These are phyloP conservation scores for Latheticus oryzae DNA, from an alignment of 2,888 invertebrate genomes.

Conservation along the genomic window DNA sequence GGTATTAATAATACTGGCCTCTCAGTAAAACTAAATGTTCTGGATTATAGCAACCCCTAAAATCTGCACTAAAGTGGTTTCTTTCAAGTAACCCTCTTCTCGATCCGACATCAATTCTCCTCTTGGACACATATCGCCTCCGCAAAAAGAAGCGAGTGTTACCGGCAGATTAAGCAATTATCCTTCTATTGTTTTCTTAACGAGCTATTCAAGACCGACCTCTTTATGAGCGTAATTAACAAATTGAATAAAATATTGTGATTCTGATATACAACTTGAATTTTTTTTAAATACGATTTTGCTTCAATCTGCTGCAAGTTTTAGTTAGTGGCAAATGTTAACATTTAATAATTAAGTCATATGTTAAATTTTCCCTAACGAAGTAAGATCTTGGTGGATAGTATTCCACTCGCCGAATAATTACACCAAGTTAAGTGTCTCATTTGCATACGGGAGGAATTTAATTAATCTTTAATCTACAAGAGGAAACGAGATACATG, in stretches of 20 bases:
- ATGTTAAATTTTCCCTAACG: slow-evolving; percentile 31
- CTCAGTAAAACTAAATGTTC: slow-evolving; percentile 38
- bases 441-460: slow-evolving; percentile 39
- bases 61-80: slow-evolving; percentile 42
- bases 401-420: slow-evolving; percentile 38
- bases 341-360: slow-evolving; percentile 36
- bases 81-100: slow-evolving; percentile 35
- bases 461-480: slow-evolving; percentile 42
- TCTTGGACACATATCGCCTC: slow-evolving; percentile 24
- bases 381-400: slow-evolving; percentile 33
- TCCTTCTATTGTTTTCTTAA: slow-evolving; percentile 22
- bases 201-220: slow-evolving; percentile 19
- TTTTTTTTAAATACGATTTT: too few relatives aligned
- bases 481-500: slow-evolving; percentile 38
- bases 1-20: slow-evolving; percentile 39
- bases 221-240: slow-evolving; percentile 1
- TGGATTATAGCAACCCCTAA: slow-evolving; percentile 40
- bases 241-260: neutral
- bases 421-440: slow-evolving; percentile 39
- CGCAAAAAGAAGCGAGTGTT: slow-evolving; percentile 32
- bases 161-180: slow-evolving; percentile 33
- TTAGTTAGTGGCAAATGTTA: slow-evolving; percentile 30
- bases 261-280: neutral
- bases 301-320: too few relatives aligned
- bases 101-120: slow-evolving; percentile 33